phyloP scores from a whole-genome alignment of 2,113 vertebrate species.

The Protobothrops flavoviridis region DNA sequence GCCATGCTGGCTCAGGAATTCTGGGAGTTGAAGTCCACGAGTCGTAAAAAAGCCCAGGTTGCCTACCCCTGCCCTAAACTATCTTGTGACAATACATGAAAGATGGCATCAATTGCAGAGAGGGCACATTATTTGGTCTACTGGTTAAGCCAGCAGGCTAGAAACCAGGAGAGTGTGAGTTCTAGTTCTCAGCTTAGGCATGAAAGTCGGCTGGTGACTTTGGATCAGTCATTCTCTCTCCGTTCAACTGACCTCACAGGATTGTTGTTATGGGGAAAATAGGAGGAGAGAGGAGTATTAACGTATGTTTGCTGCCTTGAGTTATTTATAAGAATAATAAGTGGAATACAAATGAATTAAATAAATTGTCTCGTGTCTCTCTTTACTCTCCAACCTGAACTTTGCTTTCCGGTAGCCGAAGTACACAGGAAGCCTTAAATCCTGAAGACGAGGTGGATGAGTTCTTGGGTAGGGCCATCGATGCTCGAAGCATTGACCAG shows the following conservation, averaged over 20 bases:
- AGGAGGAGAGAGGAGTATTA: not conserved
- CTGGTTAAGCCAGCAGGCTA: not conserved
- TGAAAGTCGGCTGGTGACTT: not conserved
- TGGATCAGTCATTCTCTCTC: not conserved
- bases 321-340: not conserved
- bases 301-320: not conserved
- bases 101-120: not conserved
- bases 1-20: no score
- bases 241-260: not conserved
- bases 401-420: slow-evolving; percentile 70
- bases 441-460: slow-evolving; percentile 95
- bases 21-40: no score
- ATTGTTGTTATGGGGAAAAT: not conserved
- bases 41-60: no score
- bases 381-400: not conserved
- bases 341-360: not conserved
- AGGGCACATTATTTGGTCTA: not conserved
- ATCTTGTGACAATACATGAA: not conserved
- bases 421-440: slow-evolving; percentile 90
- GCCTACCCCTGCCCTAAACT: not conserved
- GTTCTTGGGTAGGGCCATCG: slow-evolving; percentile 92
- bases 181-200: not conserved
- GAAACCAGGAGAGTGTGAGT: not conserved
- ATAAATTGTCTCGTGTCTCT: not conserved
- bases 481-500: slow-evolving; percentile 94